phyloP scores from a whole-genome alignment of 2,888 invertebrate species.

The Reticulitermes lucifugus region DNA sequence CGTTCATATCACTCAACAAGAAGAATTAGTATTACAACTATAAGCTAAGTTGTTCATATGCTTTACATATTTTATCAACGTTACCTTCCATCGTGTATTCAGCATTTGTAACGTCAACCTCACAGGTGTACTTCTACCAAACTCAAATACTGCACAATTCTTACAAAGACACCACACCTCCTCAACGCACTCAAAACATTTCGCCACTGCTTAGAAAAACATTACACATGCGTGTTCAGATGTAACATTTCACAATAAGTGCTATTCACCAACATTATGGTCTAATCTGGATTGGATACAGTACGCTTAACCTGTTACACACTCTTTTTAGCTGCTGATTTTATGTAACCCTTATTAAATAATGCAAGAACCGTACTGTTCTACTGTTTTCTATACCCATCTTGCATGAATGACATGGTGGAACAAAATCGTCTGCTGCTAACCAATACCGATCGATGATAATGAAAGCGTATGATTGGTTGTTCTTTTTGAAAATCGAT shows the following conservation, averaged over 20 bases:
- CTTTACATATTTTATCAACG: background rate
- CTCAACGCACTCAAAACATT: background rate
- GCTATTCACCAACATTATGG: background rate
- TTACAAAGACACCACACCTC: background rate
- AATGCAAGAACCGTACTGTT: background rate
- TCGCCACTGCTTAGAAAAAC: background rate
- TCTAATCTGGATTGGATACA: background rate
- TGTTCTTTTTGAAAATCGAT: slow-evolving; percentile 51
- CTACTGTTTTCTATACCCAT: background rate
- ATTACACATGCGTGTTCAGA: slow-evolving; percentile 31
- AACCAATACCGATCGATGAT: slow-evolving; percentile 50
- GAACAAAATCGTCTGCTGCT: slow-evolving; percentile 37
- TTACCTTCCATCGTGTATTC: slow-evolving; percentile 9
- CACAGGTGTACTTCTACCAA: background rate
- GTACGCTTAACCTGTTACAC: background rate
- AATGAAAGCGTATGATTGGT: slow-evolving; percentile 49
- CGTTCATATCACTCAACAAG: background rate
- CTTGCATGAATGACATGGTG: background rate
- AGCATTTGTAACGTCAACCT: background rate
- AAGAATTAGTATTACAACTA: background rate
- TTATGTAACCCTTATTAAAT: background rate
- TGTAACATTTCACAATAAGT: background rate
- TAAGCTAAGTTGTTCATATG: background rate
- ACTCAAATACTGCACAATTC: background rate
- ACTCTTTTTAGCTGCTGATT: background rate